phyloP scores from a whole-genome alignment of 2,797 vertebrate species.

The Denticeps clupeoides region DNA sequence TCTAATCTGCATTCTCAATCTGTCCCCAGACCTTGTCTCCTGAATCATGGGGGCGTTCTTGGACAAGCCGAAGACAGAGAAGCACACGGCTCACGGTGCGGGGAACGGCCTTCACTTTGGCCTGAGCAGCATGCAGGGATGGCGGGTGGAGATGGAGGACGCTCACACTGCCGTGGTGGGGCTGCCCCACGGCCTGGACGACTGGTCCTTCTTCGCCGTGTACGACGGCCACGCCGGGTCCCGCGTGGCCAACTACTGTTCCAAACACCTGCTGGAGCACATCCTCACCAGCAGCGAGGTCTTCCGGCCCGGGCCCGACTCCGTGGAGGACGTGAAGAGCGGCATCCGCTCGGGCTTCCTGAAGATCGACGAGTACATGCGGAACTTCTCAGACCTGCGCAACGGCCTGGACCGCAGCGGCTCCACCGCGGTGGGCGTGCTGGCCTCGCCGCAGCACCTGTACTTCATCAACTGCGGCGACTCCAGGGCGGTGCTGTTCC shows the following conservation, averaged over 20 bases:
- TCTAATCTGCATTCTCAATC: no score
- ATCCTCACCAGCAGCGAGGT: conserved; percentile 84
- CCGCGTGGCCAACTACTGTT: conserved; percentile 96
- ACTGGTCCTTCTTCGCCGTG: conserved; percentile 98
- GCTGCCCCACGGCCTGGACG: conserved; percentile 85
- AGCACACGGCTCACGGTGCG: conserved; percentile 89
- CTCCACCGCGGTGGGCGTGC: conserved; percentile 90
- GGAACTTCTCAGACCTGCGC: conserved; percentile 93
- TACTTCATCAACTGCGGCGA: conserved; percentile 99
- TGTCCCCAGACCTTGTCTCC: conserved; percentile 56
- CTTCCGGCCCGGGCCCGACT: conserved; percentile 69
- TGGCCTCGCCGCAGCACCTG: conserved; percentile 86
- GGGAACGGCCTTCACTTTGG: conserved; percentile 89
- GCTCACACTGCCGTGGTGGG: conserved; percentile 95
- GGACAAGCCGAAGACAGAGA: conserved; percentile 99
- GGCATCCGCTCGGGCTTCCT: conserved; percentile 96
- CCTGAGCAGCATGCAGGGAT: conserved; percentile 99
- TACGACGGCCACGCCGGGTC: conserved; percentile 97
- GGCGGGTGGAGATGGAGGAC: conserved; percentile 99
- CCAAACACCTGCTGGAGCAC: conserved; percentile 91
- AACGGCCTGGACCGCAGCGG: conserved; percentile 98
- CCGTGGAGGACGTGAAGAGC: conserved; percentile 90
- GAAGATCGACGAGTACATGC: conserved; percentile 98
- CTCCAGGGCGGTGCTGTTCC: conserved; percentile 87
- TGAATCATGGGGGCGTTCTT: conserved; percentile 98